Evolutionary conservation across 2,113 vertebrate genomes (phyloP), one percentile per base, ranked within the genome.

Genomic region (Helogale parvula): DNA sequence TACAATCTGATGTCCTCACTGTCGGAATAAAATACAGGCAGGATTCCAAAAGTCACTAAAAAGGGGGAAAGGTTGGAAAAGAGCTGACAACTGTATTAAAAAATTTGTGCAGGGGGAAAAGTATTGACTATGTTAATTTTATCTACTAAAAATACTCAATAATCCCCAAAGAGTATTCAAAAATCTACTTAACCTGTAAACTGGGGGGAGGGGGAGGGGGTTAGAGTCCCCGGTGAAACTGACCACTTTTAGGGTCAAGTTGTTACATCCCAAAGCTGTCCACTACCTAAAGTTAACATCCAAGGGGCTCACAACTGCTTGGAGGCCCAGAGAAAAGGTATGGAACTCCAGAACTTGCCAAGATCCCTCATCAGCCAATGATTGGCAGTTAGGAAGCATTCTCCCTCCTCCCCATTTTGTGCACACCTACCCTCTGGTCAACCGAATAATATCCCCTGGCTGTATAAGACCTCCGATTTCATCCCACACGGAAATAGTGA

Each of bases 401-500:
- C 19, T 13, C n/a, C 79, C 60, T 29, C 41, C 33, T 4, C 83
- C 47, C 60, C 96, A 77, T 57, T 31, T 21, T 16, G 25, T 2
- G 82, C n/a, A 80, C 97, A 98, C 99, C 89, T 99, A 99, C 99
- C 99, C 99, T 99, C 99, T 98, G 93, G 99, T 99, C 90, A 99
- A 99, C 88, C 99, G 99, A 98, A 99, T 99, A 97, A 99, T 99
- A 98, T 99, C 99, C 21, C 99, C 99, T 1, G 99, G 98, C 98
- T 99, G 99, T 90, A 99, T 99, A 11, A 99, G 99, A 96, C 99
- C 99, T 92, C 99, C 99, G 29, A 99, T 99, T 83, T 99, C 99
- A 98, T 99, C 99, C 99, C 99, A 99, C n/a, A 99, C 99, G 31
- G 99, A 99, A 97, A 99, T 99, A 35, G 99, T 99, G 98, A 99